A percentile compares a stretch with the other conserved stretches of the same genome.
phyloP scores from a whole-genome alignment of 2,888 invertebrate genomes.

The Eristalis arbustorum region DNA sequence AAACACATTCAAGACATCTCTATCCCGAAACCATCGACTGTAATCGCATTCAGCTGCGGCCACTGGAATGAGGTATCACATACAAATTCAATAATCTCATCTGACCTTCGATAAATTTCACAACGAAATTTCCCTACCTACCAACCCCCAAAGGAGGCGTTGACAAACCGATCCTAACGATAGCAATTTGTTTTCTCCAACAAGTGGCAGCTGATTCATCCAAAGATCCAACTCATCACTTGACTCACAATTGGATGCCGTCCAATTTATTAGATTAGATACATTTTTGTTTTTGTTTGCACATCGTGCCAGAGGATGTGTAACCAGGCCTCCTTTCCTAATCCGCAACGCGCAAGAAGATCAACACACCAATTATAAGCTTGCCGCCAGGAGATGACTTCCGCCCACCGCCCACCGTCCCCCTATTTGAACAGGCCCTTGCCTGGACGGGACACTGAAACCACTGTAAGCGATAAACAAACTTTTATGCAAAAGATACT shows the following conservation, averaged over 20 bases:
- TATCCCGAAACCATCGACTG: too few species aligned
- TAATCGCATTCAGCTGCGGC: too few species aligned
- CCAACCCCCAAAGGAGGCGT: background rate
- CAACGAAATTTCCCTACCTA: background rate
- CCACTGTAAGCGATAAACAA: slow-evolving; percentile 53
- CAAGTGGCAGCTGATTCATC: slow-evolving; percentile 18
- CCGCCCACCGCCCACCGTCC: background rate
- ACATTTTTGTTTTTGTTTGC: background rate
- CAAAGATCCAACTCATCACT: slow-evolving; percentile 17
- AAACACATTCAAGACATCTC: too few species aligned
- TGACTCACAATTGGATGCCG: slow-evolving; percentile 22
- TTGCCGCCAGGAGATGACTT: slow-evolving; percentile 18
- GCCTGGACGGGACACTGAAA: background rate
- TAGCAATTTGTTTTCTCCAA: slow-evolving; percentile 12
- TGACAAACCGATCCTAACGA: slow-evolving; percentile 15
- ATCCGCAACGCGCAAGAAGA: slow-evolving; percentile 20
- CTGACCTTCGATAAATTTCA: slow-evolving; percentile 5
- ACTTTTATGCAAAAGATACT: slow-evolving; percentile 55
- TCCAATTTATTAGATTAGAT: slow-evolving; percentile 24
- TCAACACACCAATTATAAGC: slow-evolving; percentile 34
- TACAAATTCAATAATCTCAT: background rate
- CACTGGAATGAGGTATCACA: too few species aligned
- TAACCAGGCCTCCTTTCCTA: background rate
- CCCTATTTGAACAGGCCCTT: background rate
- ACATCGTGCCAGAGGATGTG: background rate